Conservation (phyloP, 2,888 invertebrate genomes). For the Bombyx huttoni region DNA sequence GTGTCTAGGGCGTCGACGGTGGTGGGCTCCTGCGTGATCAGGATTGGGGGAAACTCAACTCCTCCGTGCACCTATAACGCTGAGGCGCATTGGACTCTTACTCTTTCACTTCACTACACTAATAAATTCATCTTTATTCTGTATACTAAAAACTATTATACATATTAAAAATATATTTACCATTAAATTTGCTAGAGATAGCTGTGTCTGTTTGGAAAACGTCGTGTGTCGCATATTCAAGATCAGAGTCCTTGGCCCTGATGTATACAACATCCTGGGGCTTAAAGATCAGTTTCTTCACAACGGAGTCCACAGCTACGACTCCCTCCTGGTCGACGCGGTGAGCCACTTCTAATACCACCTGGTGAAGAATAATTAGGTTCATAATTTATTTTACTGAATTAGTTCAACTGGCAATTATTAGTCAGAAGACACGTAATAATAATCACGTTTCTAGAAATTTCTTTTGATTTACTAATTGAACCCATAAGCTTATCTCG, state of each 20-base stretch:
- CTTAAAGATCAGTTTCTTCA: conserved; percentile 87
- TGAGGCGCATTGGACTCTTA: no score
- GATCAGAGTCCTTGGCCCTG: conserved; percentile 86
- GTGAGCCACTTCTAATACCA: conserved; percentile 89
- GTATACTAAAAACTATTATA: neutral
- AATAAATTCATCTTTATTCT: no score
- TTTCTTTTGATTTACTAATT: no score
- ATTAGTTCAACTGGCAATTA: no score
- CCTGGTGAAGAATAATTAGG: conserved; percentile 29
- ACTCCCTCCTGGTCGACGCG: conserved; percentile 79
- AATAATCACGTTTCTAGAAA: no score
- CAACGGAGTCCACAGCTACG: conserved; percentile 78
- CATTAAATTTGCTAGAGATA: conserved; percentile 86
- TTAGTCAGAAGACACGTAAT: no score
- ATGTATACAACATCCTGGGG: conserved; percentile 88
- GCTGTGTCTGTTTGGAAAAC: conserved; percentile 91
- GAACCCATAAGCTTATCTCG: no score
- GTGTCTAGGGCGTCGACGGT: no score
- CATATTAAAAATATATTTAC: conserved; percentile 24
- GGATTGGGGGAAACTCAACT: no score
- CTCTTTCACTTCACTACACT: no score
- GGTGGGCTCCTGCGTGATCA: no score
- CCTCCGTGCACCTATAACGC: no score
- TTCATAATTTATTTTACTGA: neutral
- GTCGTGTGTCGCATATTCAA: conserved; percentile 91